Base-by-base conservation (phyloP, 2,888 invertebrate species). In the Patella ulyssiponensis region DNA sequence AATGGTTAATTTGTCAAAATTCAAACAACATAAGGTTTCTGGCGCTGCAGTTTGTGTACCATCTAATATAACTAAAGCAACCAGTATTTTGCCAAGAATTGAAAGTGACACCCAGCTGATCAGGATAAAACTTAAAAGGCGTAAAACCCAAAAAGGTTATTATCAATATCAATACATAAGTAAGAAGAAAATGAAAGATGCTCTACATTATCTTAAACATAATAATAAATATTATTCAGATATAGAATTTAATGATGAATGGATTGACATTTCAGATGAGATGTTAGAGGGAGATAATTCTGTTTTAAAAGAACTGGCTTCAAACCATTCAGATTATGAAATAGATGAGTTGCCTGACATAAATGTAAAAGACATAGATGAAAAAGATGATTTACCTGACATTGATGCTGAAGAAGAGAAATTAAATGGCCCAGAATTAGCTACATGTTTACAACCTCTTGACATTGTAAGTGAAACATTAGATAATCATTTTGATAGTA, bases 371-470 rank as follows among this genome's bases (percentile, higher is more conserved):
- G 56, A 56, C 4, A n/a, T 56, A 3, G 56, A 56, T n/a, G n/a
- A n/a, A 17, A 7, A 56, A 17, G 17, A 17, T 56, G 56, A 56
- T 4, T 56, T 56, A 56, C 56, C 56, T 0, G 56, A 56, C 1
- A 72, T 72, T 17, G 23, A 51, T 17, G 44, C 4, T 44, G 44
- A 44, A 44, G 73, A 12, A 15, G 17, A 33, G 20, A 17, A 51
- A 23, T 14, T 7, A 72, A 72, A 20, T 15, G 73, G 44, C 1
- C 73, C 56, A 17, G 56, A 17, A 74, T 64, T 33, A 20, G 76
- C 78, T 20, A 81, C 79, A 11, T 81, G 80, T 70, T 52, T 82
- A 12, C 80, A 82, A 70, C 79, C 80, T 17, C 71, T 52, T 27
- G 77, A 82, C 54, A 51, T 80, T 56, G 79, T 64, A 12, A 78